Evolutionary conservation across 2,113 vertebrate genomes (phyloP).

Genomic region (Podiceps cristatus): DNA sequence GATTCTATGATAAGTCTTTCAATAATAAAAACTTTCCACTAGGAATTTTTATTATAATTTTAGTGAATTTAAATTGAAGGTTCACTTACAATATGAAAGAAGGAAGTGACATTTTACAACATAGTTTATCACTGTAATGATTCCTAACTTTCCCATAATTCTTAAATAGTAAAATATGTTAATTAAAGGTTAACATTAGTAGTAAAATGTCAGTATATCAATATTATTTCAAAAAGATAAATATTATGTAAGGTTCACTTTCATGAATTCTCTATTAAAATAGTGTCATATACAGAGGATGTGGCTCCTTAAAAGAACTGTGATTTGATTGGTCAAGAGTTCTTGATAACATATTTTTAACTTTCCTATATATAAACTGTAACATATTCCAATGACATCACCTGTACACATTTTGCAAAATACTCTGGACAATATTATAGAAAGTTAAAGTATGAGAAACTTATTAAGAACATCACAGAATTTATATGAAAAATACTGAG

Average conservation of each 20-base stretch:
- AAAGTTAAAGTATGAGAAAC: background rate
- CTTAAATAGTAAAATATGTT: background rate
- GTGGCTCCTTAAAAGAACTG: background rate
- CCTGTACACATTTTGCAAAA: background rate
- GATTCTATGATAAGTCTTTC: too few relatives aligned
- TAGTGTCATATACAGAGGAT: background rate
- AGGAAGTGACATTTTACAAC: background rate
- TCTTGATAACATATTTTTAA: background rate
- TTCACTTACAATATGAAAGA: background rate
- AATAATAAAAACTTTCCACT: background rate
- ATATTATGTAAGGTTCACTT: background rate
- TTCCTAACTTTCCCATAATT: background rate
- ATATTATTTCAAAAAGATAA: background rate
- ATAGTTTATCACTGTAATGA: background rate
- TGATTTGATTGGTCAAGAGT: background rate
- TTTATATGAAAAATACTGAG: accelerated
- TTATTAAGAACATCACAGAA: background rate
- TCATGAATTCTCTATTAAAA: background rate
- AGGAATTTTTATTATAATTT: background rate
- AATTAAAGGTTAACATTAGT: background rate
- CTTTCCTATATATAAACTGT: background rate
- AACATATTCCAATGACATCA: background rate
- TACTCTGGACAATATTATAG: background rate
- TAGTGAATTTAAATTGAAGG: background rate
- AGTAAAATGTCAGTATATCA: background rate